Conservation (phyloP, 1,140 invertebrate genomes). For the Saccostrea glomerata region DNA sequence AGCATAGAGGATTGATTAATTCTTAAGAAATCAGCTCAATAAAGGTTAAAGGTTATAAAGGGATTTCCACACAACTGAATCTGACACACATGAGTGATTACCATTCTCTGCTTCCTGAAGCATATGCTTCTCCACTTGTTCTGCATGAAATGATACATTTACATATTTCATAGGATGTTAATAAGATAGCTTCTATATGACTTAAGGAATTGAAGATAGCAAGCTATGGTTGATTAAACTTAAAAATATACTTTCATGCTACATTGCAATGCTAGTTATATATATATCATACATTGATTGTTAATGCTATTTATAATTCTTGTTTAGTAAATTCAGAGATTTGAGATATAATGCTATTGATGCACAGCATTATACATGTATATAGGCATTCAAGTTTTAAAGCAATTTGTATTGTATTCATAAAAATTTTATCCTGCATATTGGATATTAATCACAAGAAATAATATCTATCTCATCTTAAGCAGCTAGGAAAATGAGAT, state of each 20-base stretch:
- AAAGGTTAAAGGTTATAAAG: neutral
- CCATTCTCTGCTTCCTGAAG: conserved; percentile 29
- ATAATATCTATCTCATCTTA: neutral
- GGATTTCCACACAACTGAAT: neutral
- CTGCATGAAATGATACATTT: neutral
- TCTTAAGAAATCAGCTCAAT: neutral
- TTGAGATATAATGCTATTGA: too few species aligned
- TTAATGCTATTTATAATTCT: too few species aligned
- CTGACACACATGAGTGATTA: conserved; percentile 12
- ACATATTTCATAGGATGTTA: neutral
- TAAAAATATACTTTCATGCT: too few species aligned
- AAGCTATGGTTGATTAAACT: neutral
- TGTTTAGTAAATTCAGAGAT: too few species aligned
- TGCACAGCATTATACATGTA: too few species aligned
- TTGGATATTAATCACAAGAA: neutral
- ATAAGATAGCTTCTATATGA: too few species aligned
- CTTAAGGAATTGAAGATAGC: neutral
- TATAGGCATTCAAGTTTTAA: too few species aligned
- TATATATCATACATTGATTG: too few species aligned
- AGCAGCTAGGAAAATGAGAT: neutral
- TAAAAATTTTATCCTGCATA: too few species aligned
- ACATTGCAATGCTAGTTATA: too few species aligned
- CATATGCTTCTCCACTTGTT: conserved; percentile 31
- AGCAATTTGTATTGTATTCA: too few species aligned
- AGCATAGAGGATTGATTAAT: neutral